Conservation (phyloP, 2,113 vertebrate genomes). For the Bubo bubo region DNA sequence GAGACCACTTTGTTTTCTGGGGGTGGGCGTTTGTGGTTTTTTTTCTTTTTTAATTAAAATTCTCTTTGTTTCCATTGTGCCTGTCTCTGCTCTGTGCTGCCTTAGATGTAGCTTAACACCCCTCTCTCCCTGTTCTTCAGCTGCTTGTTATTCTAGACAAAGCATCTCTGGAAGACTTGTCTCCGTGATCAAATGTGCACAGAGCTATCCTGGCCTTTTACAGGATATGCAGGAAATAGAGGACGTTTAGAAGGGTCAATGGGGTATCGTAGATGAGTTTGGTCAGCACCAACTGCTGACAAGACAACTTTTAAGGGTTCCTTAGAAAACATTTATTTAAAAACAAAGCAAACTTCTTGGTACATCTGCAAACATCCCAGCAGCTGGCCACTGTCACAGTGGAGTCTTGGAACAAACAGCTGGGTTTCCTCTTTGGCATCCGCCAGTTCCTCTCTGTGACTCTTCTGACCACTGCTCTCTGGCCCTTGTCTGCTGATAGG, state of each 20-base stretch:
- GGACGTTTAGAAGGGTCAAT: neutral
- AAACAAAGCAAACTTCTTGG: neutral
- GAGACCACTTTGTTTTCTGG: neutral
- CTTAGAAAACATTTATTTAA: neutral
- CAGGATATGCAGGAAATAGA: neutral
- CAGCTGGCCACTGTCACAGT: neutral
- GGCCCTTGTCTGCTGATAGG: neutral
- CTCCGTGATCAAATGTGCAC: neutral
- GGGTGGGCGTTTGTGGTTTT: neutral
- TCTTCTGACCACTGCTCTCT: neutral
- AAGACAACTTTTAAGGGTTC: neutral
- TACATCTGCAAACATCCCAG: neutral
- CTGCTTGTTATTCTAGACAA: neutral
- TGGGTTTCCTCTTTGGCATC: neutral
- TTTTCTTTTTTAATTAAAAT: constrained; percentile 51
- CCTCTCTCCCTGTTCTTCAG: neutral
- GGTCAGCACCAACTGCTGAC: neutral
- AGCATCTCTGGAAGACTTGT: neutral
- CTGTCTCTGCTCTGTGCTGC: neutral
- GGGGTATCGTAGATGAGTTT: neutral
- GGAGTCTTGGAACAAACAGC: neutral
- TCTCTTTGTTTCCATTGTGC: neutral
- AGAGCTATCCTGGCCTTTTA: neutral
- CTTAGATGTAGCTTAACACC: neutral
- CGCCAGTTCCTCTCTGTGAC: neutral